phyloP scores from a whole-genome alignment of 2,113 vertebrate genomes.

The Leucopsar rothschildi region DNA sequence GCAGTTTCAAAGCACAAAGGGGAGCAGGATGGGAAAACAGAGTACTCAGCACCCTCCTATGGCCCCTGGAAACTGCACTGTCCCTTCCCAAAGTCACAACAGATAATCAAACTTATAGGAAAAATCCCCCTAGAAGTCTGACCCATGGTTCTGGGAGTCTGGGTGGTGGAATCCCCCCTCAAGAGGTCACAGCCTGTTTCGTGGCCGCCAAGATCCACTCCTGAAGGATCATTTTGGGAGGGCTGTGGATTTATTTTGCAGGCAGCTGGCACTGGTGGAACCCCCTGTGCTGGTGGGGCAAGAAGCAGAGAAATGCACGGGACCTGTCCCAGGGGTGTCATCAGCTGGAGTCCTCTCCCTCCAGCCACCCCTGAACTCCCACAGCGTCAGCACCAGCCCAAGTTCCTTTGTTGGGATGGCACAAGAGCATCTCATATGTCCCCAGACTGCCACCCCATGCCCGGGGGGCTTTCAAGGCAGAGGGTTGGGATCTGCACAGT shows the following conservation, averaged over 20 bases:
- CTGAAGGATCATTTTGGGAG: background rate
- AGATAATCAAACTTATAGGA: background rate
- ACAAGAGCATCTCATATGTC: accelerated
- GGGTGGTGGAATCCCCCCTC: accelerated
- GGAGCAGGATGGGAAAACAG: accelerated
- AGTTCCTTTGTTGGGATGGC: background rate
- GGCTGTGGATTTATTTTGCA: background rate
- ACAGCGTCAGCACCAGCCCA: accelerated
- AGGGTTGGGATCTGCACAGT: background rate
- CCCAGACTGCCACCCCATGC: background rate
- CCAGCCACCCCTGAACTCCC: background rate
- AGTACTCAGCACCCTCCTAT: background rate
- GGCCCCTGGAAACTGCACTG: accelerated
- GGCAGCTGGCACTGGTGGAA: background rate
- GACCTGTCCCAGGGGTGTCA: background rate
- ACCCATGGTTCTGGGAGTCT: accelerated
- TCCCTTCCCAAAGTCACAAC: background rate
- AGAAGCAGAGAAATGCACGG: background rate
- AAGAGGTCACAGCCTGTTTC: background rate
- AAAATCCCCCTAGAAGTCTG: accelerated
- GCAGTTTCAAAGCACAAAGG: background rate
- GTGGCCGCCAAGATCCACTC: background rate
- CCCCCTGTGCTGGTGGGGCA: background rate
- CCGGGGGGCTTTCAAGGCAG: accelerated
- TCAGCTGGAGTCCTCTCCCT: background rate